These are phyloP conservation scores for Platycnemis pennipes DNA, from an alignment of 2,888 invertebrate genomes.

Conservation along the genomic window DNA sequence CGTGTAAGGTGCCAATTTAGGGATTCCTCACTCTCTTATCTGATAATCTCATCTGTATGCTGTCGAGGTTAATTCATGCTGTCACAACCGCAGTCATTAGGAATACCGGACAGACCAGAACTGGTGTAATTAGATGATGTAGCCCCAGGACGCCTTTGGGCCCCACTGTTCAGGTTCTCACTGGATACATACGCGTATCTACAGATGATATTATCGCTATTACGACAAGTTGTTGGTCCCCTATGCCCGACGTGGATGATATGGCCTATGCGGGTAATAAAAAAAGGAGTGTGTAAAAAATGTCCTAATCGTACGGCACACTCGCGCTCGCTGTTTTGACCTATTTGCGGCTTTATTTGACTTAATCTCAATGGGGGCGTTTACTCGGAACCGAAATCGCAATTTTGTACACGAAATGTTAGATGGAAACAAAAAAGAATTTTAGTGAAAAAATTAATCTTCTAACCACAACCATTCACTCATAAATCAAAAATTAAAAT, in stretches of 20 bases:
- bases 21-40: background rate
- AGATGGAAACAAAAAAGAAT: no score
- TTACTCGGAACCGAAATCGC: no score
- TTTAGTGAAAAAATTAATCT: no score
- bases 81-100: background rate
- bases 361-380: no score
- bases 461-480: no score
- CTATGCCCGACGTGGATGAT: background rate
- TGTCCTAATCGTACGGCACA: no score
- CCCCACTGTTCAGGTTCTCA: background rate
- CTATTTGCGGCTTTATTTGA: no score
- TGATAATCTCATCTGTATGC: background rate
- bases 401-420: no score
- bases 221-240: background rate
- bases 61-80: background rate
- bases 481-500: no score
- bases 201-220: background rate
- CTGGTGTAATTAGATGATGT: background rate
- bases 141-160: background rate
- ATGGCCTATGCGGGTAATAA: background rate
- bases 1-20: background rate
- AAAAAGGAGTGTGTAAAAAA: background rate
- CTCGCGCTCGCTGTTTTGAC: no score
- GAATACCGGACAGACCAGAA: background rate
- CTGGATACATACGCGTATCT: background rate